phyloP scores from a whole-genome alignment of 2,113 vertebrate genomes.

The Seriola quinqueradiata region DNA sequence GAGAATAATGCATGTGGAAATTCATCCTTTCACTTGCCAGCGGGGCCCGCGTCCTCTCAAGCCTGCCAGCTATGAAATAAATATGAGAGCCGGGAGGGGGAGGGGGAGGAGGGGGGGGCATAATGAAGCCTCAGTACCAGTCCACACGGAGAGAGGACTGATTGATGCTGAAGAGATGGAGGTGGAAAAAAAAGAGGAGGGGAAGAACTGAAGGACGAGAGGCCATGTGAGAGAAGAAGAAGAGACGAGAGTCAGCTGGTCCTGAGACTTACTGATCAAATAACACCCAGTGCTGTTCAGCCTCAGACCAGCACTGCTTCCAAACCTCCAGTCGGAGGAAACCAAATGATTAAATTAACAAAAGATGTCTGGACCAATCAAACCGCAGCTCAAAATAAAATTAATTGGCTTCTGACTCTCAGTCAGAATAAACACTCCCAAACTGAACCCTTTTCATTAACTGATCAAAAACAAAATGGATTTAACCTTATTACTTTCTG shows the following conservation, averaged over 20 bases:
- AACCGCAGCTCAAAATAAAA: too few species aligned
- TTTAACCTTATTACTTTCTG: too few species aligned
- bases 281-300: too few species aligned
- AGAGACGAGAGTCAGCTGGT: neutral
- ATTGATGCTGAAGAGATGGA: slow-evolving; percentile 47
- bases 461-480: too few species aligned
- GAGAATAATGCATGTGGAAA: slow-evolving; percentile 83
- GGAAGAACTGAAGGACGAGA: neutral
- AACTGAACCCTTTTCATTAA: too few species aligned
- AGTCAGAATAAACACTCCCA: too few species aligned
- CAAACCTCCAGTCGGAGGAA: too few species aligned
- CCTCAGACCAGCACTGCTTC: too few species aligned
- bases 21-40: slow-evolving; percentile 80
- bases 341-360: too few species aligned
- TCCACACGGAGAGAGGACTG: slow-evolving; percentile 35
- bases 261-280: too few species aligned
- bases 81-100: slow-evolving; percentile 68
- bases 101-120: slow-evolving; percentile 2
- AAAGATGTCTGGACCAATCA: too few species aligned
- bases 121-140: slow-evolving; percentile 68
- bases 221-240: slow-evolving; percentile 7
- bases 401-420: too few species aligned
- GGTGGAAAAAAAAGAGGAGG: neutral
- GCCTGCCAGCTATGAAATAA: slow-evolving; percentile 79
- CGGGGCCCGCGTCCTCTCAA: slow-evolving; percentile 51